phyloP scores from a whole-genome alignment of 2,888 invertebrate genomes.

The Drosophila koepferae region DNA sequence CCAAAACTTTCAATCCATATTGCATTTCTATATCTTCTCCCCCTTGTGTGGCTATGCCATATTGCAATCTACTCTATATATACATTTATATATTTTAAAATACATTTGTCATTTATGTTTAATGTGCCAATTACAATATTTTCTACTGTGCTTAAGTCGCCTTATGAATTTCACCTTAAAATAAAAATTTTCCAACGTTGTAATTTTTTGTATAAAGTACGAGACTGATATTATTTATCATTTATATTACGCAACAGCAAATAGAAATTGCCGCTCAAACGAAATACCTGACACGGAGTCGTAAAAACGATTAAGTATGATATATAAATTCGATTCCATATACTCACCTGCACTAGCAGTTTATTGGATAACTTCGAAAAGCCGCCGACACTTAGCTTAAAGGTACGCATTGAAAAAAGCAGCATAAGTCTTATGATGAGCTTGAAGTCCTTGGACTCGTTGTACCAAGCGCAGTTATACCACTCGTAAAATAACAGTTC shows the following conservation, averaged over 20 bases:
- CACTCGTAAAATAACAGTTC: slow-evolving; percentile 68
- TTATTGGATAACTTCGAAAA: slow-evolving; percentile 76
- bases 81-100: slow-evolving; percentile 43
- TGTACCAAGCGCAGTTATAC: slow-evolving; percentile 80
- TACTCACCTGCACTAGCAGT: slow-evolving; percentile 71
- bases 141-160: slow-evolving; percentile 68
- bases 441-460: slow-evolving; percentile 73
- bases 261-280: slow-evolving; percentile 79
- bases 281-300: slow-evolving; percentile 60
- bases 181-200: slow-evolving; percentile 78
- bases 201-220: slow-evolving; percentile 73
- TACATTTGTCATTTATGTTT: slow-evolving; percentile 75
- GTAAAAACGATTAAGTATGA: background rate
- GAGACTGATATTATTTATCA: slow-evolving; percentile 46
- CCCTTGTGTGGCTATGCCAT: slow-evolving; percentile 37
- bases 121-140: slow-evolving; percentile 75
- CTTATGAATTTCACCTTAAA: slow-evolving; percentile 66
- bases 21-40: slow-evolving; percentile 52
- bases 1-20: slow-evolving; percentile 46
- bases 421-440: slow-evolving; percentile 76
- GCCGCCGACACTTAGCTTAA: slow-evolving; percentile 72
- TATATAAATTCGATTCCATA: background rate
- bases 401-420: slow-evolving; percentile 61
- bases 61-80: slow-evolving; percentile 48
- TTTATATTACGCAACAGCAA: slow-evolving; percentile 71